A percentile compares a stretch with the other conserved stretches of the same genome.
Evolutionary conservation across 2,888 invertebrate species (phyloP).

Genomic region (Lithophane leautieri): DNA sequence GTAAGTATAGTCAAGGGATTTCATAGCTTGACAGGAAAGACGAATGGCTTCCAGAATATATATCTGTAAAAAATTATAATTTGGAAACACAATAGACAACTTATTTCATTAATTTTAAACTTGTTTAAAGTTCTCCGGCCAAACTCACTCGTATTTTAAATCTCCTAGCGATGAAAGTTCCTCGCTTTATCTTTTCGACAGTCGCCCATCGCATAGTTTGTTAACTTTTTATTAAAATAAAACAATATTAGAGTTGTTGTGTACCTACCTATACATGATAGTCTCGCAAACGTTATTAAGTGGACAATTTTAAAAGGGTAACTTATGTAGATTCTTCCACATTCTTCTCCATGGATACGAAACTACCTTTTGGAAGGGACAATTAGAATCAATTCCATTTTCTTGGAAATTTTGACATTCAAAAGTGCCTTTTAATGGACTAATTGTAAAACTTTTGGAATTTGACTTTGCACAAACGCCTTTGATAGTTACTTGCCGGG

Average conservation of each 20-base stretch:
- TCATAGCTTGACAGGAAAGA: slow-evolving; percentile 33
- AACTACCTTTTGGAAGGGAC: background rate
- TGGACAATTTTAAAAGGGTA: background rate
- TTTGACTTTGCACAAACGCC: background rate
- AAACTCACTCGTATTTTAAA: slow-evolving; percentile 59
- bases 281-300: background rate
- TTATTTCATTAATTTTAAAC: slow-evolving; percentile 63
- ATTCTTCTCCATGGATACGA: background rate
- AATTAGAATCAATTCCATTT: background rate
- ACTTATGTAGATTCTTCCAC: background rate
- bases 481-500: background rate
- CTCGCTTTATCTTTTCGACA: slow-evolving; percentile 60
- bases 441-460: background rate
- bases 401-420: background rate
- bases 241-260: slow-evolving; percentile 8
- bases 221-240: slow-evolving; percentile 49
- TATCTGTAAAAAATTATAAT: slow-evolving; percentile 48
- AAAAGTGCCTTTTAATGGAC: background rate
- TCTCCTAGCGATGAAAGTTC: slow-evolving; percentile 53
- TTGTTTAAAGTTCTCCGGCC: slow-evolving; percentile 43
- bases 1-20: slow-evolving; percentile 13
- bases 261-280: background rate
- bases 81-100: slow-evolving; percentile 51
- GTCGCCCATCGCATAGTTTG: slow-evolving; percentile 43
- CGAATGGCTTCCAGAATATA: slow-evolving; percentile 36